Evolutionary conservation across 2,888 invertebrate genomes (phyloP).

Genomic region (Nemapogon koenigi): DNA sequence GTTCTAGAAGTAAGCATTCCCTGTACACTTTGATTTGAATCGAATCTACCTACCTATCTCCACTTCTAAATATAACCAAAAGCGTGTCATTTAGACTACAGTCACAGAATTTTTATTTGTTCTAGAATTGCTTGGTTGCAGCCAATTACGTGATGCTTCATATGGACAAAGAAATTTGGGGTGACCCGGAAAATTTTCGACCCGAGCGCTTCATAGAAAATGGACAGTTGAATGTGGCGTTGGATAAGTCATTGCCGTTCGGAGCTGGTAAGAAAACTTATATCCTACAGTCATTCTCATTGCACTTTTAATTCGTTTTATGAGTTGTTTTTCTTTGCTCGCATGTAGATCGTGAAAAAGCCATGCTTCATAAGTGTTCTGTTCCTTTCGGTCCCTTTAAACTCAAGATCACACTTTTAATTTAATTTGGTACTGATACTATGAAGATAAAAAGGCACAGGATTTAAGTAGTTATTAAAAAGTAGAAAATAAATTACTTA

Average conservation of each 20-base stretch:
- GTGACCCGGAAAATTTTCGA: slow-evolving; percentile 69
- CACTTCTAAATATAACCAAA: neutral
- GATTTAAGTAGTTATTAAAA: no score
- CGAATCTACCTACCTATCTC: neutral
- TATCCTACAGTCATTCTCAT: no score
- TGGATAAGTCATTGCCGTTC: slow-evolving; percentile 69
- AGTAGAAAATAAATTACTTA: no score
- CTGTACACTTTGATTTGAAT: neutral
- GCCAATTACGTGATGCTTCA: slow-evolving; percentile 64
- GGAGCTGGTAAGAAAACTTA: slow-evolving; percentile 70
- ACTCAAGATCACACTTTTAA: no score
- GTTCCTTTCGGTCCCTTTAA: no score
- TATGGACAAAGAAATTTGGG: slow-evolving; percentile 65
- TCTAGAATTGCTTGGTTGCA: slow-evolving; percentile 56
- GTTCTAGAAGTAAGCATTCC: no score
- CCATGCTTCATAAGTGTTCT: no score
- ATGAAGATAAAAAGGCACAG: no score
- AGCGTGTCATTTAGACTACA: neutral
- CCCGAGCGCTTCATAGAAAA: slow-evolving; percentile 71
- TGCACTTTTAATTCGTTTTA: no score
- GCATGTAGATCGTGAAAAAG: no score
- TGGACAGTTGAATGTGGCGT: slow-evolving; percentile 57
- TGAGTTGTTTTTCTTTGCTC: no score
- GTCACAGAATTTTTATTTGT: neutral
- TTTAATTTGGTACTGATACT: no score